A percentile compares a stretch with the other conserved stretches of the same genome.
phyloP scores from a whole-genome alignment of 2,797 vertebrate genomes.

The Syngnathus acus region DNA sequence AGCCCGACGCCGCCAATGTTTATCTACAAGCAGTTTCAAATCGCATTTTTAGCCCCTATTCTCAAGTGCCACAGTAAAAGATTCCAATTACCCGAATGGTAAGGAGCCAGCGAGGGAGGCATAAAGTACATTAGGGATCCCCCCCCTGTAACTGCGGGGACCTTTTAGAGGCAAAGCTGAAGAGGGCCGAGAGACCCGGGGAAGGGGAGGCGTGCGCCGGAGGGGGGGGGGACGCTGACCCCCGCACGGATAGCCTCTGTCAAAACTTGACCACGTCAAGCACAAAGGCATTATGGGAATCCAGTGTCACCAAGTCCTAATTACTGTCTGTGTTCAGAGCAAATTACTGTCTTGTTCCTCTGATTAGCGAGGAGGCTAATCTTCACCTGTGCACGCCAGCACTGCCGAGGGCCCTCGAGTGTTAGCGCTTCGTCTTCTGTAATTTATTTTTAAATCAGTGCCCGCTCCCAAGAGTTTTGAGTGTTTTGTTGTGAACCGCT shows the following conservation, averaged over 20 bases:
- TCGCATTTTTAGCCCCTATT: conserved; percentile 71
- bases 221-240: conserved; percentile 58
- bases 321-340: conserved; percentile 75
- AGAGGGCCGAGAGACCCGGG: conserved; percentile 65
- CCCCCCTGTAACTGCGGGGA: conserved; percentile 67
- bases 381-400: conserved; percentile 75
- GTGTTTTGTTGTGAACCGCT: conserved; percentile 77
- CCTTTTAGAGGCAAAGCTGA: conserved; percentile 68
- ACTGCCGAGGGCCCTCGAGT: conserved; percentile 74
- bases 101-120: conserved; percentile 69
- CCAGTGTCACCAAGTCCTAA: conserved; percentile 75
- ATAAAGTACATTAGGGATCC: conserved; percentile 72
- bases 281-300: conserved; percentile 76
- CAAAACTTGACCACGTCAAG: conserved; percentile 72
- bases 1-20: conserved; percentile 63
- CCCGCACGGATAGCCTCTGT: conserved; percentile 73
- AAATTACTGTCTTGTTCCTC: conserved; percentile 75
- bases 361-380: conserved; percentile 76
- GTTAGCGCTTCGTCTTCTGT: conserved; percentile 75
- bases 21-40: conserved; percentile 73
- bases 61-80: conserved; percentile 69
- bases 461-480: conserved; percentile 74
- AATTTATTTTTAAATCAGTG: conserved; percentile 78
- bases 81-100: conserved; percentile 73
- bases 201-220: neutral